Base-by-base conservation (phyloP, 2,113 vertebrate species). In the Gila orcuttii region DNA sequence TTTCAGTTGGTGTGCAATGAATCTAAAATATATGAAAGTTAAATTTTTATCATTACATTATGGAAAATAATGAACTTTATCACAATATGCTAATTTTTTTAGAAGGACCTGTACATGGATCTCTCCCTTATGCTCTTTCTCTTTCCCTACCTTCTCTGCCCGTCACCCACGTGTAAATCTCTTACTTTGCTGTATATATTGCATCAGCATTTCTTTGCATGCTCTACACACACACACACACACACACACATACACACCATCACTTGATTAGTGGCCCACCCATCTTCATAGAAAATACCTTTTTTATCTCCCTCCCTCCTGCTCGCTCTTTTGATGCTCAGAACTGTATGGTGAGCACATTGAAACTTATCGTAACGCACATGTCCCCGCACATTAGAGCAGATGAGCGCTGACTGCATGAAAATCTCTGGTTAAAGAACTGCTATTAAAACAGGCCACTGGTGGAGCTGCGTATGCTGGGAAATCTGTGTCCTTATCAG, bases 401-500 rank as follows among this genome's bases (percentile, higher is more conserved):
- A 25, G 86, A 82, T 79, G 57, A 87, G 81, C 76, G 31, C 52
- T 47, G 77, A 28, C 74, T 42, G 36, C 25, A 7, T 84, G 85
- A 84, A 60, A 77, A 84, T 52, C 47, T 62, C 55, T 68, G 66
- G 55, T 33, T 85, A 21, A 57, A 59, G 82, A 82, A 57, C 12
- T 19, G 36, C 82, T 84, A 74, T 84, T 81, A 81, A 69, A 80
- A 66, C 78, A 77, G 57, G 45, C 69, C 66, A 52, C 60, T 71
- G 76, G 77, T 85, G 55, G 3, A 78, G 68, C 52, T 71, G 76
- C 25, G 59, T 68, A 62, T 74, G 39, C 47, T 31, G 82, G 59
- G 78, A 64, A 77, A 80, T 79, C 69, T 45, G 64, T 87, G 87
- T 93, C 91, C 90, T 96, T 95, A 95, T 95, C 93, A 92, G 83